These are phyloP conservation scores for Urophycis tenuis DNA, from an alignment of 2,797 vertebrate genomes.

Conservation along the genomic window DNA sequence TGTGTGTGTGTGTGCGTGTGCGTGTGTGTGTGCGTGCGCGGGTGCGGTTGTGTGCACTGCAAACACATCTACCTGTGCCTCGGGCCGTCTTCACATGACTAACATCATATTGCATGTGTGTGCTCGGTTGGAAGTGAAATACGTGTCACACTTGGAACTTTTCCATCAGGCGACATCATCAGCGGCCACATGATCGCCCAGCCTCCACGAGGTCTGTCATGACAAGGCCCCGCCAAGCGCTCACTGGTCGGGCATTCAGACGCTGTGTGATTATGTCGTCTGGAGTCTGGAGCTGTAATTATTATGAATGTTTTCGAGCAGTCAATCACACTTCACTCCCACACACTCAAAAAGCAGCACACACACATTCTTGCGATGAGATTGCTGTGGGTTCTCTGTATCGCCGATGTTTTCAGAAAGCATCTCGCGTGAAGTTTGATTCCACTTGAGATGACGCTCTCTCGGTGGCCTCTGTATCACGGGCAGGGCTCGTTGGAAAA, in stretches of 20 bases:
- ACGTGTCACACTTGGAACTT: not conserved
- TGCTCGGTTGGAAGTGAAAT: not conserved
- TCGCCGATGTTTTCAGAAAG: not conserved
- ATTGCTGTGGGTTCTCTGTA: not conserved
- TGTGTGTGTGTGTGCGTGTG: too few species aligned
- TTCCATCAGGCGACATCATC: not conserved
- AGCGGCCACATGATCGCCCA: not conserved
- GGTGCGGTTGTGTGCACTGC: too few species aligned
- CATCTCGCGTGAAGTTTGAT: not conserved
- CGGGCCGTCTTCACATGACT: not conserved
- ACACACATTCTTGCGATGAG: not conserved
- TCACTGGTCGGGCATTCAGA: not conserved
- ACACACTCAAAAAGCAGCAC: not conserved
- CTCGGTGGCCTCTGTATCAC: not conserved
- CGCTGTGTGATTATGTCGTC: not conserved
- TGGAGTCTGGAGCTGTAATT: not conserved
- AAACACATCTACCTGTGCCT: not conserved
- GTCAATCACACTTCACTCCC: not conserved
- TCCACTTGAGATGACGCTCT: not conserved
- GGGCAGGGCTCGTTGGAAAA: not conserved
- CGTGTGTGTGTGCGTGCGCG: too few species aligned
- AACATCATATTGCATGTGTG: not conserved
- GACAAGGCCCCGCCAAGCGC: not conserved
- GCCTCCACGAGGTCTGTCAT: not conserved
- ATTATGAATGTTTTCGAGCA: not conserved